Evolutionary conservation across 2,113 vertebrate species (phyloP).

Genomic region (Pandion haliaetus): DNA sequence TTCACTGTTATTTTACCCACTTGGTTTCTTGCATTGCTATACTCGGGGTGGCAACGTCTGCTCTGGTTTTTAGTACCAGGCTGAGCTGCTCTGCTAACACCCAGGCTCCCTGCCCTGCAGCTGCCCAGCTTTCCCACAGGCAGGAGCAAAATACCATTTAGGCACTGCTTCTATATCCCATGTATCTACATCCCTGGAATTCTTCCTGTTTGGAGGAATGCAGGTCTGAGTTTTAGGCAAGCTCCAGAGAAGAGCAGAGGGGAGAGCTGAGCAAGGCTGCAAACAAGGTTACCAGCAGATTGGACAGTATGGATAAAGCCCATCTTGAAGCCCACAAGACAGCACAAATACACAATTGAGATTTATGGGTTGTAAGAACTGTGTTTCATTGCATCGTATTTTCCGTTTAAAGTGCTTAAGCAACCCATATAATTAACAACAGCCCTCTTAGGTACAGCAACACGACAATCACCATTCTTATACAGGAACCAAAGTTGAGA

Average conservation of each 20-base stretch:
- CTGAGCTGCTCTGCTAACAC: not conserved
- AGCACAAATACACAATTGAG: not conserved
- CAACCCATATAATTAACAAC: not conserved
- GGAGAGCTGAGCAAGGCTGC: not conserved
- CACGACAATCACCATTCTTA: not conserved
- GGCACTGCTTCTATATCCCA: not conserved
- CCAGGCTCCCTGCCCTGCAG: not conserved
- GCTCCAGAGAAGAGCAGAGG: not conserved
- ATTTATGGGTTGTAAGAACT: not conserved
- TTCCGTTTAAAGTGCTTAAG: not conserved
- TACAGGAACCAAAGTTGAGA: not conserved
- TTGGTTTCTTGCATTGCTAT: not conserved
- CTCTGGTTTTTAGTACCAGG: not conserved
- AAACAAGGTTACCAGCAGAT: not conserved
- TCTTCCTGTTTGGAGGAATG: not conserved
- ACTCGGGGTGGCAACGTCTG: accelerated
- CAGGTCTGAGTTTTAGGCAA: not conserved
- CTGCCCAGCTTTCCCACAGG: accelerated
- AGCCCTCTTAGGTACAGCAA: not conserved
- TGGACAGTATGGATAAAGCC: not conserved
- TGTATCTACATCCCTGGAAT: not conserved
- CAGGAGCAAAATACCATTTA: not conserved
- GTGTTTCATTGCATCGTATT: not conserved
- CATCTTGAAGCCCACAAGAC: not conserved
- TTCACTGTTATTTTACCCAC: not conserved